Base-by-base conservation (phyloP, 2,797 vertebrate species). In the Macrochelys suwanniensis region DNA sequence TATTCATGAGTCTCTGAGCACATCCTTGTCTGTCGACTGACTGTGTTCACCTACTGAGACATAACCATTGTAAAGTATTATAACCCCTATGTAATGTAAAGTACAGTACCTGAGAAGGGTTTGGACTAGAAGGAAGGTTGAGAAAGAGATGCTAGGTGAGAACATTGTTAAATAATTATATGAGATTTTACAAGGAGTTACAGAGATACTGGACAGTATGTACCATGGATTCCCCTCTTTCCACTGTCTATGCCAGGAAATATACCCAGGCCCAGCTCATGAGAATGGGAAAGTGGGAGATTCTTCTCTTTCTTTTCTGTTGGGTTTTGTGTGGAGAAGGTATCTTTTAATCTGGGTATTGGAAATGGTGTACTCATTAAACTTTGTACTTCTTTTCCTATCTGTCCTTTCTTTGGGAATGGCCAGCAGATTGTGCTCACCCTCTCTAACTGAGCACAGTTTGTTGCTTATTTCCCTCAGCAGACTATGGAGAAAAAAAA, bases 1-100 rank as follows among this genome's bases (percentile, higher is more conserved):
- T 97, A 97, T 98, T 98, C 92, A 97, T 97, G 96, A 97, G 93
- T 93, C 85, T 96, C 90, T 37, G 83, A 94, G 92, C 84, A 90
- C 91, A 94, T 95, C 94, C 89, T 92, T 96, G 86, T 95, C 95
- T 95, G 71, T 54, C 6, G n/a, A 94, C 79, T 91, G 93, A 45
- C 81, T 95, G 90, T 89, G 68, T 92, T 88, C 85, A 95, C 94
- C 95, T 95, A 93, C 59, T 88, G 81, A 92, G 95, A 85, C 33
- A 4, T 11, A 92, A 86, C 92, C 97, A 95, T 85, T 92, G 89
- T 92, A 92, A 95, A 95, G 11, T 94, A 84, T 84, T 97, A 93
- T 95, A 96, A 97, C 89, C 88, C 37, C 37, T 42, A 42, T 92
- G 89, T 86, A 5, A 5, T 92, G 93, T 93, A 82, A 94, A 95